Evolutionary conservation across 1,140 invertebrate genomes (phyloP).

Genomic region (Heliconius hermathena): DNA sequence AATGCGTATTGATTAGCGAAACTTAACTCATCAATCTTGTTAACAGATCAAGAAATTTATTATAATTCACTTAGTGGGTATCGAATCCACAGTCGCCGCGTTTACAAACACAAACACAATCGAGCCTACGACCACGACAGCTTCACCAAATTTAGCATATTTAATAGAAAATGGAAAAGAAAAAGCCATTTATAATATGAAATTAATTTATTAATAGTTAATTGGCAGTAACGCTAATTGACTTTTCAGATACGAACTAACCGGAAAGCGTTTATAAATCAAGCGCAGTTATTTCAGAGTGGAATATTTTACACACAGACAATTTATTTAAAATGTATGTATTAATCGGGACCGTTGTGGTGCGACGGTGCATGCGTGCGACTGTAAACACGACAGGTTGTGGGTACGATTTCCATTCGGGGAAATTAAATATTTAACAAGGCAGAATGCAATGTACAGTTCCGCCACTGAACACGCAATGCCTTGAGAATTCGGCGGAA

Average conservation of each 20-base stretch:
- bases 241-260: constrained; percentile 9
- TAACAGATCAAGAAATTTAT: too few relatives aligned
- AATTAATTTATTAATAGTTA: constrained; percentile 1
- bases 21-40: too few relatives aligned
- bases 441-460: too few relatives aligned
- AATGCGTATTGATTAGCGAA: too few relatives aligned
- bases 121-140: too few relatives aligned
- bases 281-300: neutral
- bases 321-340: neutral
- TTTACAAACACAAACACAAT: too few relatives aligned
- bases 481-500: too few relatives aligned
- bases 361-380: too few relatives aligned
- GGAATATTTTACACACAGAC: neutral
- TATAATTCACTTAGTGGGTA: neutral
- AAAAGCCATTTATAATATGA: neutral
- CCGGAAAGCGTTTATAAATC: neutral
- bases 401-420: neutral
- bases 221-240: constrained; percentile 5
- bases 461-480: too few relatives aligned
- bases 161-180: neutral
- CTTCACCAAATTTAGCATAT: too few relatives aligned
- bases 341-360: neutral
- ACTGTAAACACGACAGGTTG: neutral
- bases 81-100: neutral
- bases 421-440: too few relatives aligned